phyloP scores from a whole-genome alignment of 2,888 invertebrate species.

The Scaptomyza parva region DNA sequence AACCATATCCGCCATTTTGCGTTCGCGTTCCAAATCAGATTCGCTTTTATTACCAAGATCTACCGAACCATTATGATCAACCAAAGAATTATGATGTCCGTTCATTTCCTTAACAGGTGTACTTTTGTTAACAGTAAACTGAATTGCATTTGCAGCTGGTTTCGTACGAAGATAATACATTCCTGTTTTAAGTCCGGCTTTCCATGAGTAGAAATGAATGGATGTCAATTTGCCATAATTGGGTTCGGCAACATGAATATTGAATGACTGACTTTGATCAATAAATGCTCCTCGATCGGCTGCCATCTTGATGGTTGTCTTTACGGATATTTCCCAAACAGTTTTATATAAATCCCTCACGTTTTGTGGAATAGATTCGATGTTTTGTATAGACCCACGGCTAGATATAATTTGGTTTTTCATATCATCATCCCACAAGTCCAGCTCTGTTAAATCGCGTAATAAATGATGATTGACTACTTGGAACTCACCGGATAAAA shows the following conservation, averaged over 20 bases:
- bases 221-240: constrained; percentile 97
- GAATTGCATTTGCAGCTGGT: constrained; percentile 97
- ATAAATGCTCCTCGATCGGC: constrained; percentile 99
- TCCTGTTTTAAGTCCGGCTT: constrained; percentile 98
- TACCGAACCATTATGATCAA: constrained; percentile 21
- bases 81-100: constrained; percentile 29
- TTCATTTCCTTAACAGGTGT: constrained; percentile 84
- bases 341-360: constrained; percentile 96
- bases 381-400: constrained; percentile 96
- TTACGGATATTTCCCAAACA: constrained; percentile 98
- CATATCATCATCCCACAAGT: constrained; percentile 97
- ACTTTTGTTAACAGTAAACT: constrained; percentile 98
- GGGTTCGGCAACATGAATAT: constrained; percentile 98
- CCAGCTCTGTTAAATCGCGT: constrained; percentile 95
- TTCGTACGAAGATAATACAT: constrained; percentile 99
- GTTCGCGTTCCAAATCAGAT: constrained; percentile 74
- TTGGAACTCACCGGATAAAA: constrained; percentile 97
- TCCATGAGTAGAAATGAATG: constrained; percentile 99
- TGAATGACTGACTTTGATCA: constrained; percentile 99
- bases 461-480: constrained; percentile 98
- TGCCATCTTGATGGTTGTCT: constrained; percentile 97
- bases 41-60: constrained; percentile 7
- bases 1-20: constrained; percentile 90
- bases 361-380: constrained; percentile 93
- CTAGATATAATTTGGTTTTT: constrained; percentile 96